phyloP scores from a whole-genome alignment of 2,888 invertebrate species.

The Pyrochroa serraticornis region DNA sequence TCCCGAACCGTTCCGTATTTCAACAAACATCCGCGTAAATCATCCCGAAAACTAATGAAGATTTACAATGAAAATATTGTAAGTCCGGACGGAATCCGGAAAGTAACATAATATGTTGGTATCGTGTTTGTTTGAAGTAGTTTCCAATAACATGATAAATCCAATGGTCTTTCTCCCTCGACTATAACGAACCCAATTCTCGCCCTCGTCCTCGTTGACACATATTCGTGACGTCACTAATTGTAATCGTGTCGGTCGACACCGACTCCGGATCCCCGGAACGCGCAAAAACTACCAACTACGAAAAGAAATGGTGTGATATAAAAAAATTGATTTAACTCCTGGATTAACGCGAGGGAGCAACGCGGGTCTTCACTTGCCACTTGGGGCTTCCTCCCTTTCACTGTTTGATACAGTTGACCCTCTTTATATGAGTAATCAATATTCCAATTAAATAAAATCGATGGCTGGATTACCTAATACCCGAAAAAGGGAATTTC shows the following conservation, averaged over 20 bases:
- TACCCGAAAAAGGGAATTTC: not conserved
- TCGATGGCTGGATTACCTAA: no score
- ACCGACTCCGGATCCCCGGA: not conserved
- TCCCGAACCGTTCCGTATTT: no score
- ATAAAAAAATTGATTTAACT: conserved; percentile 13
- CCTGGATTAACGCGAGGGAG: conserved; percentile 11
- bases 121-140: conserved; percentile 38
- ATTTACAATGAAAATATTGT: conserved; percentile 1
- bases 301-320: conserved; percentile 16
- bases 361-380: conserved; percentile 26
- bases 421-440: conserved; percentile 27
- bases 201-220: conserved; percentile 46
- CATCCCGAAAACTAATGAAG: conserved; percentile 8
- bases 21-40: conserved; percentile 15
- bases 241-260: conserved; percentile 40
- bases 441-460: conserved; percentile 28
- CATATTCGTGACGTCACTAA: conserved; percentile 48
- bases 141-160: conserved; percentile 43
- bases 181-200: conserved; percentile 47
- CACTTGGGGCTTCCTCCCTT: conserved; percentile 30
- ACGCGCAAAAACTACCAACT: not conserved
- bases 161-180: conserved; percentile 32
- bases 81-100: not conserved
- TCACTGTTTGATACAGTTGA: conserved; percentile 24
- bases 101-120: conserved; percentile 2